These are phyloP conservation scores for Scaptomyza pallida DNA, from an alignment of 1,140 invertebrate species.

Conservation along the genomic window DNA sequence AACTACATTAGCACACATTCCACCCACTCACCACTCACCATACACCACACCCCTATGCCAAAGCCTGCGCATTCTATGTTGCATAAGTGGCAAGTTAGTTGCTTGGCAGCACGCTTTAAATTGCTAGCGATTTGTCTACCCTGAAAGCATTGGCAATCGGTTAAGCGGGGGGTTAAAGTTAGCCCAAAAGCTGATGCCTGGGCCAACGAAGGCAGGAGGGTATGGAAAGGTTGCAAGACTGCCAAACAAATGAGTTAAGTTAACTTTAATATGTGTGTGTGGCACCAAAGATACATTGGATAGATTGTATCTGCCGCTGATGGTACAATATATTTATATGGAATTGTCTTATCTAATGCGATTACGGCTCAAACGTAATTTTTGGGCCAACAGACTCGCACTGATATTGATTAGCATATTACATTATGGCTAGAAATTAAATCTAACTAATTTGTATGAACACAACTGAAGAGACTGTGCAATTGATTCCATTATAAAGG, in stretches of 20 bases:
- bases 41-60: not conserved
- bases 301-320: conserved; percentile 1
- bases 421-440: not conserved
- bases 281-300: not conserved
- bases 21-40: not conserved
- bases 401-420: conserved; percentile 17
- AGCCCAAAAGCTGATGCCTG: not conserved
- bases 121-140: conserved; percentile 50
- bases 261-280: conserved; percentile 42
- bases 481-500: too few species aligned
- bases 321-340: not conserved
- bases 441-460: conserved; percentile 7
- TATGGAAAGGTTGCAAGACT: not conserved
- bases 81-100: conserved; percentile 52
- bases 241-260: conserved; percentile 48
- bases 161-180: not conserved
- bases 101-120: conserved; percentile 54
- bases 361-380: conserved; percentile 14
- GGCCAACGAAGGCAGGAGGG: not conserved
- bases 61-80: too few species aligned
- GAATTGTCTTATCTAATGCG: conserved; percentile 23
- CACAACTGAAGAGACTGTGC: not conserved
- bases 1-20: conserved; percentile 65
- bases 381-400: conserved; percentile 9
- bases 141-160: conserved; percentile 16